Conservation (phyloP, 2,888 invertebrate species). For the Acanthosepion lycidas region DNA sequence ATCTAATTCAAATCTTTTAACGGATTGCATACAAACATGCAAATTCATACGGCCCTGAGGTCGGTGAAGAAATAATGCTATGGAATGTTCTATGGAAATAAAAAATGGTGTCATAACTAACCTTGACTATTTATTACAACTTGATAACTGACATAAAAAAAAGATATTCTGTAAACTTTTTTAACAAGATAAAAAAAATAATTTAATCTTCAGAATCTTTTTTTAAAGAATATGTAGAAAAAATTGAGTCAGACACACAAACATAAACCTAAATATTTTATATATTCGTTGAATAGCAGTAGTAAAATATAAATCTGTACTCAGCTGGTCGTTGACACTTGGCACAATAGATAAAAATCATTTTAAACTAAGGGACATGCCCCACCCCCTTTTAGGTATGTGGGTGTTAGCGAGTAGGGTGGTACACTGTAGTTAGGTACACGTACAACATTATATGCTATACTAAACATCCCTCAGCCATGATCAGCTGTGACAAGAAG, state of each 20-base stretch:
- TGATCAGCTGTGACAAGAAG: too few relatives aligned
- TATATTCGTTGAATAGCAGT: too few relatives aligned
- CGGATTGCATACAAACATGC: too few relatives aligned
- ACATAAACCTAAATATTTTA: background rate
- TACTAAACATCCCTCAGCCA: too few relatives aligned
- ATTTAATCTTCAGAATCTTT: background rate
- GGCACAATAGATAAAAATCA: too few relatives aligned
- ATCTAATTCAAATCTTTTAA: background rate
- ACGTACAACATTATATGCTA: too few relatives aligned
- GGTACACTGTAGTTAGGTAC: too few relatives aligned
- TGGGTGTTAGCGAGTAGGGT: too few relatives aligned
- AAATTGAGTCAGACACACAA: conserved; percentile 24
- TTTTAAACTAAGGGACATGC: too few relatives aligned
- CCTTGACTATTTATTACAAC: conserved; percentile 33
- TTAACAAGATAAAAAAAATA: background rate
- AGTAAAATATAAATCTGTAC: too few relatives aligned
- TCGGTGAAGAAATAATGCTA: background rate
- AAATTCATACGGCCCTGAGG: conserved; percentile 1
- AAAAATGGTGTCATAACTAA: background rate
- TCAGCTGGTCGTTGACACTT: too few relatives aligned
- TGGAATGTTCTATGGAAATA: background rate
- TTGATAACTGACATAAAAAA: background rate
- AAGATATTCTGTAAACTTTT: background rate
- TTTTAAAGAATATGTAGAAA: background rate
- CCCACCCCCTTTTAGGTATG: too few relatives aligned